phyloP scores from a whole-genome alignment of 1,140 invertebrate genomes.

The Halictus rubicundus region DNA sequence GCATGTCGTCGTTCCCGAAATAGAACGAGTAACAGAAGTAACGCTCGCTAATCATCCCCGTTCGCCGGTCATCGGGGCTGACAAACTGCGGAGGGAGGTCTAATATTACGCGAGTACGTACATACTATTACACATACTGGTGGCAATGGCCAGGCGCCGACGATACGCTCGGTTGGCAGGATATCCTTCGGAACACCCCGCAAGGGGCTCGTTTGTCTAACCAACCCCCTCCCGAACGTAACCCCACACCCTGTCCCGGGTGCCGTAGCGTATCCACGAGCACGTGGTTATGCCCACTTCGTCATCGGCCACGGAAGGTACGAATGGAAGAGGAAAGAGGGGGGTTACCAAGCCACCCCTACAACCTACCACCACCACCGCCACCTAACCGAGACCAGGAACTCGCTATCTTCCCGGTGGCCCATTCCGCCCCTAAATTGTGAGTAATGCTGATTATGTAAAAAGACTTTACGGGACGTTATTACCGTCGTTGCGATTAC shows the following conservation, averaged over 20 bases:
- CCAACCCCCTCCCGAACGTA: constrained; percentile 51
- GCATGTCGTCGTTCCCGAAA: constrained; percentile 37
- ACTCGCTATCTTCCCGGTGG: constrained; percentile 48
- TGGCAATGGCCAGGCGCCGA: constrained; percentile 68
- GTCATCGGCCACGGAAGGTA: constrained; percentile 63
- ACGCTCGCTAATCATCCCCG: constrained; percentile 52
- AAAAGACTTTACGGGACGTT: constrained; percentile 72
- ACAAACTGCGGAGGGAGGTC: constrained; percentile 69
- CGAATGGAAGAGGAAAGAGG: constrained; percentile 54
- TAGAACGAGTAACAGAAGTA: constrained; percentile 59
- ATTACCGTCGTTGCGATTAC: constrained; percentile 70
- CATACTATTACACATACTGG: constrained; percentile 75
- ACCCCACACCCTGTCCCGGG: background rate
- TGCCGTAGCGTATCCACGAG: constrained; percentile 60
- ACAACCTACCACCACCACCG: constrained; percentile 24
- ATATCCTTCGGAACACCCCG: constrained; percentile 77
- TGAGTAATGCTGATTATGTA: constrained; percentile 72
- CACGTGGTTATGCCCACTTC: constrained; percentile 73
- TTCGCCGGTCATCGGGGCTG: constrained; percentile 39
- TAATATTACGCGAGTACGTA: constrained; percentile 76
- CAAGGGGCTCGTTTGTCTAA: constrained; percentile 79
- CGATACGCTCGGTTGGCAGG: constrained; percentile 73
- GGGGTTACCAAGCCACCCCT: constrained; percentile 56
- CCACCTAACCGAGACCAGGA: background rate
- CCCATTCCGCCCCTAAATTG: constrained; percentile 66